These are phyloP conservation scores for Sebastes hubbsi DNA, from an alignment of 2,797 vertebrate species.

Conservation along the genomic window DNA sequence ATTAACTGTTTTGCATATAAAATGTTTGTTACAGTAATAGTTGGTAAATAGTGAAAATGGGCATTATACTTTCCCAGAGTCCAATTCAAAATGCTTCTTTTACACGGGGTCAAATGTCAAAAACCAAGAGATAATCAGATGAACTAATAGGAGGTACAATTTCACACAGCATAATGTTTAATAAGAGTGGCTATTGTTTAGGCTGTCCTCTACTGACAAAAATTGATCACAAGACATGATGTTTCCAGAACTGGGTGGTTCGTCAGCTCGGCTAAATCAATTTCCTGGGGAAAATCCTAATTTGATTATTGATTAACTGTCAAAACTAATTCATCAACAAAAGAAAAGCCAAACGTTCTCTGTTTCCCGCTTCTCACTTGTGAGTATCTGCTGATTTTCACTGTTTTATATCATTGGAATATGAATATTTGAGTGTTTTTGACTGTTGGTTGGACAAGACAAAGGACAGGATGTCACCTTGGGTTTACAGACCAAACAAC, in stretches of 20 bases:
- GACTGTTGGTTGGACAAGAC: background rate
- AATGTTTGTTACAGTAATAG: background rate
- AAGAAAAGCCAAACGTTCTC: background rate
- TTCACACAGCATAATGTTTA: background rate
- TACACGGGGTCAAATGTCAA: background rate
- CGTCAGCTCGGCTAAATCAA: background rate
- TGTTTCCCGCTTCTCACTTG: background rate
- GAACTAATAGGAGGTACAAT: background rate
- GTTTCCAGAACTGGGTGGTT: background rate
- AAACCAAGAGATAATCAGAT: background rate
- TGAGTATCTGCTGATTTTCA: background rate
- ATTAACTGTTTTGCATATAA: background rate
- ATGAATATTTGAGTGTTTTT: background rate
- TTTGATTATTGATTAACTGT: conserved; percentile 8
- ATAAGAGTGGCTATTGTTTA: background rate
- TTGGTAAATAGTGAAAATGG: background rate
- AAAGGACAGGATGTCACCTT: background rate
- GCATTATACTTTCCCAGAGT: background rate
- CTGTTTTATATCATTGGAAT: background rate
- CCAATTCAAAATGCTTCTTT: background rate
- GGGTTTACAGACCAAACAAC: background rate
- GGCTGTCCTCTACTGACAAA: background rate
- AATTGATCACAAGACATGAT: conserved; percentile 11
- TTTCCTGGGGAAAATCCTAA: background rate
- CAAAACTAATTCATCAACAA: background rate